Evolutionary conservation across 2,888 invertebrate species (phyloP), one percentile per base, ranked within the genome.

Genomic region (Drosophila dives): DNA sequence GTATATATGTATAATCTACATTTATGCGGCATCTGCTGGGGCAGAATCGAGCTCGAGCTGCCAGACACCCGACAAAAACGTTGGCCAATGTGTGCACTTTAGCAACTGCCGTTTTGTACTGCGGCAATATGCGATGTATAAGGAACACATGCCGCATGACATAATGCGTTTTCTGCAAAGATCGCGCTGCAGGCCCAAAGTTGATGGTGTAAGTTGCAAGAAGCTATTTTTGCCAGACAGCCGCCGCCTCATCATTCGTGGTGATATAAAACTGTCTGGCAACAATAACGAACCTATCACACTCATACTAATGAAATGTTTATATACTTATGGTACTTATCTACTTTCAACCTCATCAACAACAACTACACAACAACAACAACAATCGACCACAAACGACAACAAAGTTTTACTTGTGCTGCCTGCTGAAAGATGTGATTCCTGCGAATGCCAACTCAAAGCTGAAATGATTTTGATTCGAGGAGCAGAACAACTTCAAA

Each of bases 331-430:
- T 12, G 12, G n/a, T 33, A 33, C 17, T 23, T 49, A 29, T 49
- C 17, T 69, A 12, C 63, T 42, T 29, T 3, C 36, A 48, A 54
- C 49, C 15, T 33, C 64, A 65, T 55, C 66, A 51, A 58, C 51
- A 36, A 32, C 26, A 33, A 63, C 42, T 10, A 36, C 34, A 68
- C 42, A n/a, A 36, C 34, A 68, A 72, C 33, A 50, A 55, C 58
- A 59, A 64, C 54, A 38, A 63, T n/a, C 36, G 26, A 45, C 64
- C 51, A 56, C 49, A 42, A 71, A 71, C 64, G 61, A 61, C 75
- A 75, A 83, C 85, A 82, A 85, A 85, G 85, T 86, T 87, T 85
- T 64, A 87, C 79, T 81, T 86, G 86, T 86, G 85, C 81, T 86
- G 85, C 54, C 87, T 83, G 70, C 81, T 87, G 58, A 72, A 79